These are phyloP conservation scores for Orchesella cincta DNA, from an alignment of 1,140 invertebrate species.

Conservation along the genomic window DNA sequence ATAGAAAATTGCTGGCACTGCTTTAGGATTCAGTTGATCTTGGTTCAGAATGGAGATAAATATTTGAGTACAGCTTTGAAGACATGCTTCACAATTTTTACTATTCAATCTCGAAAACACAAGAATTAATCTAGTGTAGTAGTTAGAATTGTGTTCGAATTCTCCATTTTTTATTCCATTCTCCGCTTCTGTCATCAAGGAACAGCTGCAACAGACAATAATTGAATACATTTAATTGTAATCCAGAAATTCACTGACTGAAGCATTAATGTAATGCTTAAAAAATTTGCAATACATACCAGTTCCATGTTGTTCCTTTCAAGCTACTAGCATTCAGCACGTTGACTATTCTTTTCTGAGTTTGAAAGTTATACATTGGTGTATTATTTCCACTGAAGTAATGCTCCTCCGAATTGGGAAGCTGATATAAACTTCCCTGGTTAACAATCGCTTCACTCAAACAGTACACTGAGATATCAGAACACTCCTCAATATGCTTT, in stretches of 20 bases:
- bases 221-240: background rate
- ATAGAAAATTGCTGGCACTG: background rate
- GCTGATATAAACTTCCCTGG: background rate
- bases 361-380: constrained; percentile 16
- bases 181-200: background rate
- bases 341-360: background rate
- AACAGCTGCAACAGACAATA: background rate
- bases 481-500: background rate
- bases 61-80: background rate
- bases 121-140: background rate
- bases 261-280: too few relatives aligned
- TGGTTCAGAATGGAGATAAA: too few relatives aligned
- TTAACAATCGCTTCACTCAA: constrained; percentile 9
- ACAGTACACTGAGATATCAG: background rate
- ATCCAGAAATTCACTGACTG: background rate
- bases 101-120: constrained; percentile 10
- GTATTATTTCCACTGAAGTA: background rate
- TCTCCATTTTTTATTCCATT: background rate
- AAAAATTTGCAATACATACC: background rate
- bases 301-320: background rate
- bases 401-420: background rate
- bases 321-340: constrained; percentile 6
- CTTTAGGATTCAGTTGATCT: background rate
- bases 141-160: background rate
- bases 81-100: constrained; percentile 13